phyloP scores from a whole-genome alignment of 2,113 vertebrate species.

The Otus sunia region DNA sequence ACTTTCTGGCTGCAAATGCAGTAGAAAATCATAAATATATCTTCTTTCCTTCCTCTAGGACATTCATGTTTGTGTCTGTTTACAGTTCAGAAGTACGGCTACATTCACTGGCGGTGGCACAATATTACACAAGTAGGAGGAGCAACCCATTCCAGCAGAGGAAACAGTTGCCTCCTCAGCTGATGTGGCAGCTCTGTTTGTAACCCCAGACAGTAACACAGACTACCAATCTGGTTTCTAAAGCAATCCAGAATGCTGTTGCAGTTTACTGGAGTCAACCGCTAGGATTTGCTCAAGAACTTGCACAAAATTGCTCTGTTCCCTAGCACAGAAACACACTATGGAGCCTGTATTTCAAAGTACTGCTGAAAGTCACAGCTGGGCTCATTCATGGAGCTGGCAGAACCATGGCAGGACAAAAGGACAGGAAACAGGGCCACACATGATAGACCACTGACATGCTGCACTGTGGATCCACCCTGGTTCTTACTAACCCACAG shows the following conservation, averaged over 20 bases:
- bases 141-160: not conserved
- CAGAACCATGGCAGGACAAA: fast-evolving
- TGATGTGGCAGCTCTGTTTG: not conserved
- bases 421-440: fast-evolving
- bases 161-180: not conserved
- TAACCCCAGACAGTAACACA: not conserved
- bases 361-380: fast-evolving
- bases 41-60: not conserved
- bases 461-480: fast-evolving
- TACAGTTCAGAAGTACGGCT: not conserved
- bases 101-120: not conserved
- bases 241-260: fast-evolving
- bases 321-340: not conserved
- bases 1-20: not conserved
- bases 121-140: not conserved
- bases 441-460: fast-evolving
- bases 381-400: fast-evolving
- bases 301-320: not conserved
- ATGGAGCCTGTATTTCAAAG: not conserved
- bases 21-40: not conserved
- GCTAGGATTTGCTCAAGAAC: not conserved
- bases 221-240: not conserved
- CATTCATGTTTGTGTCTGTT: not conserved
- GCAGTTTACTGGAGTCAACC: not conserved
- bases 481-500: not conserved